Evolutionary conservation across 2,797 vertebrate genomes (phyloP).

Genomic region (Natrix natrix): DNA sequence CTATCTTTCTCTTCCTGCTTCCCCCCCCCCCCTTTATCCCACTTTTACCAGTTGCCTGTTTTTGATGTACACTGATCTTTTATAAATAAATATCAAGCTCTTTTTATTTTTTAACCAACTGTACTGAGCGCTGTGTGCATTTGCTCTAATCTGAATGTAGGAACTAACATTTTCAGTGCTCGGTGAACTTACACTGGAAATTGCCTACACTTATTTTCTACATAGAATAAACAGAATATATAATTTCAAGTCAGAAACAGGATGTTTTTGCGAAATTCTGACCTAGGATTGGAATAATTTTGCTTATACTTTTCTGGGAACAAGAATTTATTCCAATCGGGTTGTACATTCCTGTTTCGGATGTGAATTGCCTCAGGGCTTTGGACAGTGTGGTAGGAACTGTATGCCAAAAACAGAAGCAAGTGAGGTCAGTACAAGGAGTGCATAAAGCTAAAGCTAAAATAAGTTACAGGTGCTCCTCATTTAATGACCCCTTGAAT

Average conservation of each 20-base stretch:
- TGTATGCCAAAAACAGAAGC: background rate
- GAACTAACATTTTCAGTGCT: background rate
- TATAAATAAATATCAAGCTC: background rate
- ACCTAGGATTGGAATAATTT: background rate
- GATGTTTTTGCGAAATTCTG: background rate
- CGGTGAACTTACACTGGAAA: background rate
- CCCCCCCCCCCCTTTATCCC: background rate
- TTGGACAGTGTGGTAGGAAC: background rate
- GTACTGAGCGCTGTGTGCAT: background rate
- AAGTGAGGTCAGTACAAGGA: background rate
- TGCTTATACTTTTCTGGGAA: background rate
- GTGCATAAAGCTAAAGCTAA: background rate
- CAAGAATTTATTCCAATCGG: background rate
- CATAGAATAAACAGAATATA: background rate
- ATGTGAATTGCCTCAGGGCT: background rate
- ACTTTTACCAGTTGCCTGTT: background rate
- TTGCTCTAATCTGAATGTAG: background rate
- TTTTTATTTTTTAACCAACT: background rate
- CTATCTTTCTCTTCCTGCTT: background rate
- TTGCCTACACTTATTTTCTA: background rate
- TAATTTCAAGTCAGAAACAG: background rate
- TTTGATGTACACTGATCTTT: background rate
- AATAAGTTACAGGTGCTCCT: background rate
- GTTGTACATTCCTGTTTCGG: background rate
- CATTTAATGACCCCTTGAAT: background rate